These are phyloP conservation scores for Tenthredo amoena DNA, from an alignment of 2,888 invertebrate genomes.

Conservation along the genomic window DNA sequence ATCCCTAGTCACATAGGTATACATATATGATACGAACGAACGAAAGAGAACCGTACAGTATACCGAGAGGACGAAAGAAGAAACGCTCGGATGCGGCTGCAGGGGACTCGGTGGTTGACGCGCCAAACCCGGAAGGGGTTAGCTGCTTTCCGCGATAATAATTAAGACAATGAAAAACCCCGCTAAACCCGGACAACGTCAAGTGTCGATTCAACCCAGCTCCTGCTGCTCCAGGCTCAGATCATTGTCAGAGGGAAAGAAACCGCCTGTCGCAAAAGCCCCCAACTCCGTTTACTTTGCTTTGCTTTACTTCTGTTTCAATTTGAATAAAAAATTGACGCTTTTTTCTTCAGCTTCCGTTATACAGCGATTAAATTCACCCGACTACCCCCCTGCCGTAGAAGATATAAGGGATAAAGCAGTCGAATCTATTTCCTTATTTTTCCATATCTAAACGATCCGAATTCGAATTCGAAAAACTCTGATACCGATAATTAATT, in stretches of 20 bases:
- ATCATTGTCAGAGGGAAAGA: slow-evolving; percentile 7
- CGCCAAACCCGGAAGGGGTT: not conserved
- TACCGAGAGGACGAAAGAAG: not conserved
- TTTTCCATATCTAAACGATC: too few species aligned
- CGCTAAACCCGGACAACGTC: not conserved
- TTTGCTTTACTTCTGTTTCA: not conserved
- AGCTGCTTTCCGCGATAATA: slow-evolving; percentile 27
- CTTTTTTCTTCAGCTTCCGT: not conserved
- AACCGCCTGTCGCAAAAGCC: not conserved
- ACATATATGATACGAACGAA: not conserved
- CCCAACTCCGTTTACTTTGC: not conserved
- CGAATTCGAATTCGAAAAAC: too few species aligned
- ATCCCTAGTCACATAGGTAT: not conserved
- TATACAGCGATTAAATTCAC: not conserved
- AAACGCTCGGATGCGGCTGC: not conserved
- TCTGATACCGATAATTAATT: not conserved
- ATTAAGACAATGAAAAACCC: slow-evolving; percentile 26
- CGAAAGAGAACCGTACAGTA: not conserved
- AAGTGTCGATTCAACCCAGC: not conserved
- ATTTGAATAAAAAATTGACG: slow-evolving; percentile 18
- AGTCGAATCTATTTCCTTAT: not conserved
- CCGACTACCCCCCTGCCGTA: not conserved
- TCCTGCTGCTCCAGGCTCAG: not conserved
- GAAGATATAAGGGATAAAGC: too few species aligned
- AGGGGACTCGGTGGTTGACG: slow-evolving; percentile 3